Evolutionary conservation across 37 sponge, comb jelly and placozoan genomes (phyloP), one percentile per base, ranked within the genome.

Genomic region (Agelas oroides): DNA sequence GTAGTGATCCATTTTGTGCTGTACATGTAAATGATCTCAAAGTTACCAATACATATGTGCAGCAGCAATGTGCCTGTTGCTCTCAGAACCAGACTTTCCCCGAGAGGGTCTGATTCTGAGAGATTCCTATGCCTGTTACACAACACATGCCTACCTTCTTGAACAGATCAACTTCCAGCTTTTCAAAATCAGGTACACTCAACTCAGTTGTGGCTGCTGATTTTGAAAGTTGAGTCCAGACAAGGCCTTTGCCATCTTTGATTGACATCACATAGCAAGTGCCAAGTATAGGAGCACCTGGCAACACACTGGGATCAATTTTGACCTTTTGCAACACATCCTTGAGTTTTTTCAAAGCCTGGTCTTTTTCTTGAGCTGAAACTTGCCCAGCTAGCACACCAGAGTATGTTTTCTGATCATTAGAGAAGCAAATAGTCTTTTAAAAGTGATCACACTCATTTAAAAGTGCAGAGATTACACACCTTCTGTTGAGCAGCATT

Each of bases 1-100:
- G 33, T 80, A 80, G 27, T 66, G 31, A 38, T 54, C 52, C 68
- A 68, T 55, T 5, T 20, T 31, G 41, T 80, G 80, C 80, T 80
- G 18, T 68, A 30, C 18, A 68, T 32, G 3, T 11, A 62, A 62
- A 8, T 46, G 8, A 46, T 8, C 46, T 12, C 46, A 12, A 46
- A 46, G 46, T 46, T n/a, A 46, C 46, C 8, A 12, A 3, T 46
- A 46, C 6, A 3, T 46, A 8, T 46, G 46, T 46, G 8, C 46
- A 46, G 46, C 8, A 46, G 46, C 46, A 46, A 46, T 46, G 46
- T 46, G 46, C 46, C 46, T 46, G 6, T 46, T n/a, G n/a, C n/a
- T n/a, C n/a, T n/a, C n/a, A n/a, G n/a, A n/a, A n/a, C n/a, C n/a
- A n/a, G n/a, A n/a, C n/a, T n/a, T n/a, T n/a, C n/a, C n/a, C n/a